A percentile compares a stretch with the other conserved stretches of the same genome.
Conservation (phyloP, 2,888 invertebrate species). For the Mystacides longicornis region DNA sequence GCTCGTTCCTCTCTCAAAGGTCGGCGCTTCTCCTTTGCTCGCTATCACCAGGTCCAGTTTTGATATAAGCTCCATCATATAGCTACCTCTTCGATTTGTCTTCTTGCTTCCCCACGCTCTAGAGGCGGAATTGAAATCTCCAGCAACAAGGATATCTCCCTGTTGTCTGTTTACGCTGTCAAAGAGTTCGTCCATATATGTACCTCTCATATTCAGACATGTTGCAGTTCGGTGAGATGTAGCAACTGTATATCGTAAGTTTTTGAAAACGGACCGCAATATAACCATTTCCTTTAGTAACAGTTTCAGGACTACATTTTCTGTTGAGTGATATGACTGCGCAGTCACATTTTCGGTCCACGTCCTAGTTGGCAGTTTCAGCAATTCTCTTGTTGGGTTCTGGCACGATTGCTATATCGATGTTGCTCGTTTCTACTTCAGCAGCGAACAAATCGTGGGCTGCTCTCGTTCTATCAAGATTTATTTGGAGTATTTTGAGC, state of each 20-base stretch:
- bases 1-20: not conserved
- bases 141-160: not conserved
- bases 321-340: not conserved
- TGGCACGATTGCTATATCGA: not conserved
- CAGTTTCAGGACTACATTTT: too few relatives aligned
- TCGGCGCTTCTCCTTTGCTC: not conserved
- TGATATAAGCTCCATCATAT: not conserved
- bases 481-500: not conserved
- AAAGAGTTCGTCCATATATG: not conserved
- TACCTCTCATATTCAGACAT: not conserved
- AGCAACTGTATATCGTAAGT: too few relatives aligned
- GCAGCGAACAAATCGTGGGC: not conserved
- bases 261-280: too few relatives aligned
- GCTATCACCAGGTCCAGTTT: not conserved
- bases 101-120: not conserved
- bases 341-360: not conserved
- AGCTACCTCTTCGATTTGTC: not conserved
- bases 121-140: not conserved
- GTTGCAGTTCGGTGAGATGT: not conserved
- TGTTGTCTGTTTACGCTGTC: not conserved
- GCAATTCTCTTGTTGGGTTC: not conserved
- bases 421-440: not conserved
- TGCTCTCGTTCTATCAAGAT: not conserved
- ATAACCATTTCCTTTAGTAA: too few relatives aligned
- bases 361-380: not conserved